phyloP scores from a whole-genome alignment of 2,888 invertebrate species.

The Congeria kusceri region DNA sequence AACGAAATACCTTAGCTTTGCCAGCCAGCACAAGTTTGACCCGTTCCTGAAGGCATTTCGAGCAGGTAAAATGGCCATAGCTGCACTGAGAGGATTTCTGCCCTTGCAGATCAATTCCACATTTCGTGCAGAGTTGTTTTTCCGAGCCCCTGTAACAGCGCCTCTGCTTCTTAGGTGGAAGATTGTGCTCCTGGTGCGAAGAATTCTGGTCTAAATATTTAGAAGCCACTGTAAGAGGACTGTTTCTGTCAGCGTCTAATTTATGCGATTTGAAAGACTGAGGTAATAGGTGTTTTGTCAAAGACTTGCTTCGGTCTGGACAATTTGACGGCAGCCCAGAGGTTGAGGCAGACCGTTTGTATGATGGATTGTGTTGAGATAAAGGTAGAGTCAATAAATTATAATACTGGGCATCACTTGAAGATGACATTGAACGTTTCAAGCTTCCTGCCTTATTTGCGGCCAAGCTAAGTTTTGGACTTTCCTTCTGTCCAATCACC shows the following conservation, averaged over 20 bases:
- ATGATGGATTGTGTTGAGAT: constrained; percentile 17
- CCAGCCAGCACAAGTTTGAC: constrained; percentile 80
- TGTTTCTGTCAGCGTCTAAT: too few relatives aligned
- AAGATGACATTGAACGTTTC: too few relatives aligned
- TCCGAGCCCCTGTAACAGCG: constrained; percentile 54
- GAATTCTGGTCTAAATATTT: background rate
- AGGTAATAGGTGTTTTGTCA: too few relatives aligned
- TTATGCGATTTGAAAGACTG: too few relatives aligned
- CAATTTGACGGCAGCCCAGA: background rate
- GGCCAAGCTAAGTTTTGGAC: too few relatives aligned
- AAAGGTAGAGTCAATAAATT: constrained; percentile 52
- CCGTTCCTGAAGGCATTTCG: constrained; percentile 77
- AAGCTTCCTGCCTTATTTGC: too few relatives aligned
- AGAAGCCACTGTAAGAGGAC: too few relatives aligned
- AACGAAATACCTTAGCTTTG: constrained; percentile 68
- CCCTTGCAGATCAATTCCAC: constrained; percentile 58
- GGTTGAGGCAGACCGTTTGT: constrained; percentile 6
- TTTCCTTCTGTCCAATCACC: too few relatives aligned
- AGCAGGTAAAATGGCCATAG: constrained; percentile 77
- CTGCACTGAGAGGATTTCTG: constrained; percentile 74
- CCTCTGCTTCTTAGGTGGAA: constrained; percentile 74
- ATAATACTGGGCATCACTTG: constrained; percentile 17
- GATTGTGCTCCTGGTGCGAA: constrained; percentile 45
- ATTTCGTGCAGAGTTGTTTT: constrained; percentile 61
- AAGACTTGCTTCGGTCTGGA: too few relatives aligned